phyloP scores from a whole-genome alignment of 2,888 invertebrate species.

The Tetranychus piercei region DNA sequence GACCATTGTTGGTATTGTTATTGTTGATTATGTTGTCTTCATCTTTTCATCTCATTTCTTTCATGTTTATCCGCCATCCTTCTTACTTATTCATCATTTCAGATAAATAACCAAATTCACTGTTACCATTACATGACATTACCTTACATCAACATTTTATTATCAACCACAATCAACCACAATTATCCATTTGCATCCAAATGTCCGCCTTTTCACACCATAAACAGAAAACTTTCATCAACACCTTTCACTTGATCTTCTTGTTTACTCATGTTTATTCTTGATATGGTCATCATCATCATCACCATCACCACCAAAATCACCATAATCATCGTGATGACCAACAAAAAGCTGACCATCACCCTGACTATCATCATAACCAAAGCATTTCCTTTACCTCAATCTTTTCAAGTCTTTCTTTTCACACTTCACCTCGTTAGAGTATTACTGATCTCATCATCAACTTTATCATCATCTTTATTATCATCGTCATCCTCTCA shows the following conservation, averaged over 20 bases:
- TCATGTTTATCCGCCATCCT: too few species aligned
- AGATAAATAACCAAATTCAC: too few species aligned
- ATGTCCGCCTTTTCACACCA: neutral
- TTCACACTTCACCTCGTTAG: slow-evolving; percentile 1
- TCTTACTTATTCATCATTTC: too few species aligned
- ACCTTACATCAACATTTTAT: too few species aligned
- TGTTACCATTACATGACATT: too few species aligned
- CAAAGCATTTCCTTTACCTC: neutral
- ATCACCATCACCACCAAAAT: neutral
- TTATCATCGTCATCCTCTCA: neutral
- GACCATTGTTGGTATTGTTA: too few species aligned
- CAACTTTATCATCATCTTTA: neutral
- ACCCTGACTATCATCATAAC: neutral
- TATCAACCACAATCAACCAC: neutral
- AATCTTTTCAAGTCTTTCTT: neutral
- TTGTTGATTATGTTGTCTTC: too few species aligned
- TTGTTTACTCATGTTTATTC: neutral
- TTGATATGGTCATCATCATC: neutral
- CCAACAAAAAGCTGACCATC: neutral
- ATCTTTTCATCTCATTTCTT: too few species aligned
- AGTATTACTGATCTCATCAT: neutral
- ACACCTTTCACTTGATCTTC: neutral
- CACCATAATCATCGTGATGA: neutral
- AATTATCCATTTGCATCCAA: neutral
- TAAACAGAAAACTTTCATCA: neutral